Evolutionary conservation across 2,113 vertebrate species (phyloP), one percentile per base, ranked within the genome.

Genomic region (Lampris megalopsis): DNA sequence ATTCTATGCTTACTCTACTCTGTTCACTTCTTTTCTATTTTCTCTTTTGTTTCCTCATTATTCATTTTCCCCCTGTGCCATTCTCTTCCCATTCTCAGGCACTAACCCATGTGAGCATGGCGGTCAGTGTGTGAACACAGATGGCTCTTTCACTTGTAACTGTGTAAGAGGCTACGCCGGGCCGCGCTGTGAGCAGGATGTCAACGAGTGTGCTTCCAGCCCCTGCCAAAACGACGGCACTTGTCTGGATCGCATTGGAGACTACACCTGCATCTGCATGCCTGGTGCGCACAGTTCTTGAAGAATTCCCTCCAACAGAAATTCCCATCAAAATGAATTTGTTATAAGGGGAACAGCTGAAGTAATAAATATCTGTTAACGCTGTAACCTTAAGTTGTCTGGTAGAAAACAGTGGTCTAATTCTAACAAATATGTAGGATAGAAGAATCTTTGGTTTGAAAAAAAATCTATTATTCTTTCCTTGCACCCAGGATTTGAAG

Each of bases 251-350:
- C 95, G 96, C 79, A 97, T 96, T 0, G 96, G 96, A 5, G 95
- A 92, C 54, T 97, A 97, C 92, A 95, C 90, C 0, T 97, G 96
- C 79, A 94, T 97, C 77, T 97, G 96, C 90, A 97, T 97, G 96
- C 94, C 95, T 62, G 96, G 96, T 96, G 58, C 24, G n/a, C 48
- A 86, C 47, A 42, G 77, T 56, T 54, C 9, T 4, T 40, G 1
- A 61, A 5, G 40, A 53, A 13, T 56, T 36, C 3, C 36, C 24
- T 24, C 24, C 24, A 24, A 24, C 24, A 24, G 24, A 24, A 24
- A 24, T 24, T 24, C 24, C 24, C 24, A 24, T 24, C 24, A 24
- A 24, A 24, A 24, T 24, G 24, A 24, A 24, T 24, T 24, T 24
- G 24, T 24, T 24, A 24, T 24, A 24, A 24, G 24, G 24, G 24